Conservation (phyloP, 2,113 vertebrate genomes). For the Arenaria interpres region DNA sequence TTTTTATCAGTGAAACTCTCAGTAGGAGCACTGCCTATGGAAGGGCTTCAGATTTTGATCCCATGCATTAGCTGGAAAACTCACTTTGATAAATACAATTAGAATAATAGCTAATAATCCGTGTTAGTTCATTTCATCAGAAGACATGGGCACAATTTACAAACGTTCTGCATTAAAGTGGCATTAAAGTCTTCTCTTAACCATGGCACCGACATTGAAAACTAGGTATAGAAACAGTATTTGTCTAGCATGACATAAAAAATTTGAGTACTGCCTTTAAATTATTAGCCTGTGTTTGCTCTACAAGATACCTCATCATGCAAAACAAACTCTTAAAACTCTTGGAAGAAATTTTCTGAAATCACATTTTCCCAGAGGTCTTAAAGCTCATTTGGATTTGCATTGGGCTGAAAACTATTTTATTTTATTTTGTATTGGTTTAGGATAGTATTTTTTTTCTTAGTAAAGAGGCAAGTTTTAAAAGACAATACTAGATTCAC, state of each 20-base stretch:
- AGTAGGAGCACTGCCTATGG: neutral
- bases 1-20: slow-evolving; percentile 12
- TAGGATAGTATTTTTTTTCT: neutral
- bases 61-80: neutral
- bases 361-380: neutral
- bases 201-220: neutral
- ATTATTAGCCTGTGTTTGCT: neutral
- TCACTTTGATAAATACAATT: neutral
- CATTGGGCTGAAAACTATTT: neutral
- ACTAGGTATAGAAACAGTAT: neutral
- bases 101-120: slow-evolving; percentile 9
- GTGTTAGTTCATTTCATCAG: neutral
- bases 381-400: neutral
- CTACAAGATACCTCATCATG: neutral
- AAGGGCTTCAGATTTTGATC: neutral
- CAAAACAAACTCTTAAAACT: slow-evolving; percentile 15
- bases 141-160: neutral
- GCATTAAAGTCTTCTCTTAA: neutral
- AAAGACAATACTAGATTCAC: neutral
- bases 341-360: neutral
- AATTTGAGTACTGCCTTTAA: neutral
- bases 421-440: neutral
- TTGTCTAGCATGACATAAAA: neutral
- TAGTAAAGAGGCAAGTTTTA: neutral
- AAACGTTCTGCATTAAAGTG: neutral